Base-by-base conservation (phyloP, 2,888 invertebrate genomes). In the Heliconius sara region DNA sequence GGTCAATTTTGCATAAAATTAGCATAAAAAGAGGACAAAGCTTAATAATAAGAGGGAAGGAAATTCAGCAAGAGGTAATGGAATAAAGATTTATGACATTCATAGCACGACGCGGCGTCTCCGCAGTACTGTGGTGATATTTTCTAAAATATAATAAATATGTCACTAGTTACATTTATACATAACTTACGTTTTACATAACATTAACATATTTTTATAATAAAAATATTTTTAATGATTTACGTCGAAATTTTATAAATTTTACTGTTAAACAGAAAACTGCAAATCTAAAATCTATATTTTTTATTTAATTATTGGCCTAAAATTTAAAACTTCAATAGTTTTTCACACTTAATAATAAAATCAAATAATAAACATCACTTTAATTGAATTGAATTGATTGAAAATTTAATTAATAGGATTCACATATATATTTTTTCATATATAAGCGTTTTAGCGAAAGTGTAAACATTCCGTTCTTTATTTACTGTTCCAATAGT, bases 71-170 rank as follows among this genome's bases (percentile, higher is more conserved):
- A 78, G 81, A 83, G 81, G 83, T 82, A 84, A 83, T 84, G 83
- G 81, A 84, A 83, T 84, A 81, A 84, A 81, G 79, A 84, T 83
- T 84, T 84, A 84, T 82, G 82, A 84, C 83, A 81, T 82, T 83
- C 83, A 82, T 78, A 83, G 81, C 83, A 80, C 79, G 75, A 74
- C 78, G 79, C 78, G 72, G 74, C 78, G 75, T 76, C 79, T 81
- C 78, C 76, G 79, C 74, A 79, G 80, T 70, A 79, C 78, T 60
- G 60, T 65, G 79, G 75, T 16, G 27, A 60, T 63, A 74, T 74
- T 80, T 75, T 70, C 63, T 13, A 52, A 47, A 63, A 63, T 74
- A 27, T 25, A 43, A 25, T 27, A 43, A 25, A 75, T 74, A 39
- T 60, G 16, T 5, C 73, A 34, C 30, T 25, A 27, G 65, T 39